phyloP scores from a whole-genome alignment of 2,797 vertebrate species.

The Tapera naevia region DNA sequence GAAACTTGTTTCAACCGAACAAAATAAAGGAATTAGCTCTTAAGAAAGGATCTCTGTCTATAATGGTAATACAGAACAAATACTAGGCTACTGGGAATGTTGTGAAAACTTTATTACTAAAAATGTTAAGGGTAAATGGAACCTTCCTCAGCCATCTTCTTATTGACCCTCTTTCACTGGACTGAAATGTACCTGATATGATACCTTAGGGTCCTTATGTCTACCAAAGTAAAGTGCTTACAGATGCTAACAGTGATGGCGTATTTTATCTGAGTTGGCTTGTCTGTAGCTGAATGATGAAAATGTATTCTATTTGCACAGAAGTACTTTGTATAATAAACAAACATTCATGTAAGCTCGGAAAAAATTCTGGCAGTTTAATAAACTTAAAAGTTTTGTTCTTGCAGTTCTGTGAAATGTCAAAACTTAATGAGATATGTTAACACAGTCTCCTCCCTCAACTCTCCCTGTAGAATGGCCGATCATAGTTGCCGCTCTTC shows the following conservation, averaged over 20 bases:
- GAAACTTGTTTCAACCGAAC: not conserved
- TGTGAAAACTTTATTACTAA: not conserved
- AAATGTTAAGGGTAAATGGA: not conserved
- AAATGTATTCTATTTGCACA: not conserved
- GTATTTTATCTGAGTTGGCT: not conserved
- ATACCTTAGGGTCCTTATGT: not conserved
- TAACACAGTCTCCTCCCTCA: fast-evolving
- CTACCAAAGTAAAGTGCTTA: not conserved
- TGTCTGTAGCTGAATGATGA: not conserved
- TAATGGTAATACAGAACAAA: not conserved
- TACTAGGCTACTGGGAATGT: not conserved
- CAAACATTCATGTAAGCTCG: not conserved
- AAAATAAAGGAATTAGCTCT: not conserved
- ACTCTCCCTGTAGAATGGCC: slow-evolving; percentile 73
- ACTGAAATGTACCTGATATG: not conserved
- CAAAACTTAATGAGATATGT: fast-evolving
- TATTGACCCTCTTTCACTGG: not conserved
- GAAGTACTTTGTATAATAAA: not conserved
- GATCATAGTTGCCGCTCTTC: slow-evolving; percentile 73
- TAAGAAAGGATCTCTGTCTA: not conserved
- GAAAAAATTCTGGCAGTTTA: not conserved
- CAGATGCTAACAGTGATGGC: too few relatives aligned
- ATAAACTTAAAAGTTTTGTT: not conserved
- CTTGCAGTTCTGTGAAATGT: not conserved
- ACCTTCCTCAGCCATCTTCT: not conserved